phyloP scores from a whole-genome alignment of 1,140 invertebrate genomes.

The Drosophila paulistorum region DNA sequence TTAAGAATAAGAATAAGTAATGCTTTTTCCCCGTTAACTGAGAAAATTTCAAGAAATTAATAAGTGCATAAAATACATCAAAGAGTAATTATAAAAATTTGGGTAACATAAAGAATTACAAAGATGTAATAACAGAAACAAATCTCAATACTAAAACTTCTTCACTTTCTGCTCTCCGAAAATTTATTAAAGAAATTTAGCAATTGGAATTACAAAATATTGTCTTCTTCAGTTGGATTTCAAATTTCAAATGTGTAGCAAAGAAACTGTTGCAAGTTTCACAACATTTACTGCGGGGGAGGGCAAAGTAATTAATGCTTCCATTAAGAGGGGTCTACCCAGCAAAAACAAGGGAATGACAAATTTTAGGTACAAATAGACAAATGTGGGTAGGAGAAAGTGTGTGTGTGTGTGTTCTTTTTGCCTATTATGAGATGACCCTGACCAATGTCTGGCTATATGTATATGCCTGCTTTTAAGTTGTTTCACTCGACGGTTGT shows the following conservation, averaged over 20 bases:
- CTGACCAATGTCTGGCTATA: slow-evolving; percentile 23
- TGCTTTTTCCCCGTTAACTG: too few relatives aligned
- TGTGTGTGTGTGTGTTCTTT: slow-evolving; percentile 2
- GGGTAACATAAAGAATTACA: too few relatives aligned
- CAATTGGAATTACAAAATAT: too few relatives aligned
- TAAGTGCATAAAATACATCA: too few relatives aligned
- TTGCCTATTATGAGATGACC: slow-evolving; percentile 5
- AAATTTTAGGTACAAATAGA: slow-evolving; percentile 13
- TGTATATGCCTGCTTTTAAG: slow-evolving; percentile 48
- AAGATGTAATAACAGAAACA: too few relatives aligned
- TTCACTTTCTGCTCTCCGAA: too few relatives aligned
- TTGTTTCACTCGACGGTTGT: slow-evolving; percentile 15
- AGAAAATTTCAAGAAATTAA: too few relatives aligned
- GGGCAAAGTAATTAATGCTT: slow-evolving; percentile 3
- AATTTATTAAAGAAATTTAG: too few relatives aligned
- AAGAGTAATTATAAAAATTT: too few relatives aligned
- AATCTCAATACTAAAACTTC: too few relatives aligned
- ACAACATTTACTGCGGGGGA: background rate
- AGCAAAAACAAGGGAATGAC: slow-evolving; percentile 2
- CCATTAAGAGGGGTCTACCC: background rate
- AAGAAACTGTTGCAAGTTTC: background rate
- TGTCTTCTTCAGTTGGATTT: too few relatives aligned
- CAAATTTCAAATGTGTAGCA: background rate
- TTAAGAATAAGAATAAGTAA: too few relatives aligned
- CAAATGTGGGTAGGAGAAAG: background rate